Base-by-base conservation (phyloP, 2,888 invertebrate genomes). In the Ophioninae sp. region DNA sequence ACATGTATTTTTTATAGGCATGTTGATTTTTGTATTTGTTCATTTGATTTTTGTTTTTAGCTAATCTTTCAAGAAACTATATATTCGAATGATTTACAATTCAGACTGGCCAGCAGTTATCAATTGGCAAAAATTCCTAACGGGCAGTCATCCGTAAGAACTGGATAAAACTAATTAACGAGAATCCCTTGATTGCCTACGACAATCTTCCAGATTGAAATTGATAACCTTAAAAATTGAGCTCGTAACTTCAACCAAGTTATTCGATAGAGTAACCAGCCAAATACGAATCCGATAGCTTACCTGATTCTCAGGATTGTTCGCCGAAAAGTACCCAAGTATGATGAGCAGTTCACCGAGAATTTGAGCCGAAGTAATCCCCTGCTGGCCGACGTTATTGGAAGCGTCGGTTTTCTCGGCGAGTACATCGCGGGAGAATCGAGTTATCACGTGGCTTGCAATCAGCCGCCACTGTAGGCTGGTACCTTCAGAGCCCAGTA, bases 401-500 rank as follows among this genome's bases (percentile, higher is more conserved):
- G 92, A 39, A 86, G 65, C 23, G 10, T 85, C 85, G 0, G 70
- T 44, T 39, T 80, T 83, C 23, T 88, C 86, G 7, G 78, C 77
- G 23, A 91, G 80, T 91, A 93, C 88, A 92, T 94, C 94, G 61
- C 95, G 90, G 0, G 92, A 95, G 72, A 95, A 94, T 88, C 95
- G 95, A 94, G 97, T 97, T 86, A 98, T 94, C 77, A 98, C 94
- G 89, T 97, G 95, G 81, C 97, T 96, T 56, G 97, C 96, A 73
- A 98, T 97, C 88, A 98, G 97, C 0, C 98, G 95, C 93, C 98
- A 97, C 93, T 98, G 97, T 59, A 98, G 93, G 5, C 97, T 97
- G 39, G 96, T 96, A 0, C 97, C 97, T 93, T 98, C 98, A 17
- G 96, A 96, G 37, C 96, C 96, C 81, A 98, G 94, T 8, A 96